Percentiles rank a stretch among this genome's conserved stretches.
Conservation (phyloP, 2,797 vertebrate species). For the Myripristis murdjan region DNA sequence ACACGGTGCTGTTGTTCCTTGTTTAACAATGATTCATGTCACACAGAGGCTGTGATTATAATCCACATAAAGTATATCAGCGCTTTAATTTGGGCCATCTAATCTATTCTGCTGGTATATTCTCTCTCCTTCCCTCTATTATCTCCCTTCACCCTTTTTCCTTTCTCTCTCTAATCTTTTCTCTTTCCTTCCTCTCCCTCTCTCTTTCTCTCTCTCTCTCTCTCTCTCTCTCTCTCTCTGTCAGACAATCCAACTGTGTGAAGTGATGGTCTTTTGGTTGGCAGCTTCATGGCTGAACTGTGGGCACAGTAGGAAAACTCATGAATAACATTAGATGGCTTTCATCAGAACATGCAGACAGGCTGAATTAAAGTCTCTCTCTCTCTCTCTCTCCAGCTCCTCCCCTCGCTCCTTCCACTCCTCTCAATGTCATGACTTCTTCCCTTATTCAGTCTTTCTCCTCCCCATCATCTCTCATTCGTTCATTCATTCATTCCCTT, state of each 20-base stretch:
- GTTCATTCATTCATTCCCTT: background rate
- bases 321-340: constrained; percentile 79
- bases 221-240: constrained; percentile 18
- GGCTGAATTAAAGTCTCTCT: constrained; percentile 52
- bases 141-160: constrained; percentile 12
- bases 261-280: too few relatives aligned
- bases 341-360: constrained; percentile 65
- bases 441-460: background rate
- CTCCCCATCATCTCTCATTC: background rate
- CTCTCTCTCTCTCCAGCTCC: constrained; percentile 1
- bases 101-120: constrained; percentile 3
- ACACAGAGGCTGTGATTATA: constrained; percentile 25
- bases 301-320: constrained; percentile 62
- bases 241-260: constrained; percentile 48
- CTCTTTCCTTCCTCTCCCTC: constrained; percentile 1
- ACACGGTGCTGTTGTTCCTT: constrained; percentile 1
- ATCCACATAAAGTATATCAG: constrained; percentile 15
- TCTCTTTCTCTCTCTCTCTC: constrained; percentile 14
- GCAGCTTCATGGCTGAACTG: constrained; percentile 61
- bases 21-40: constrained; percentile 24
- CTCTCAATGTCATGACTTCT: constrained; percentile 25
- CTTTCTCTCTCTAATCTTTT: constrained; percentile 12
- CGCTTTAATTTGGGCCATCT: constrained; percentile 36
- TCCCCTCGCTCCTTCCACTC: constrained; percentile 9
- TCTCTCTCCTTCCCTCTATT: background rate